Evolutionary conservation across 2,113 vertebrate species (phyloP).

Genomic region (Lycaon pictus): DNA sequence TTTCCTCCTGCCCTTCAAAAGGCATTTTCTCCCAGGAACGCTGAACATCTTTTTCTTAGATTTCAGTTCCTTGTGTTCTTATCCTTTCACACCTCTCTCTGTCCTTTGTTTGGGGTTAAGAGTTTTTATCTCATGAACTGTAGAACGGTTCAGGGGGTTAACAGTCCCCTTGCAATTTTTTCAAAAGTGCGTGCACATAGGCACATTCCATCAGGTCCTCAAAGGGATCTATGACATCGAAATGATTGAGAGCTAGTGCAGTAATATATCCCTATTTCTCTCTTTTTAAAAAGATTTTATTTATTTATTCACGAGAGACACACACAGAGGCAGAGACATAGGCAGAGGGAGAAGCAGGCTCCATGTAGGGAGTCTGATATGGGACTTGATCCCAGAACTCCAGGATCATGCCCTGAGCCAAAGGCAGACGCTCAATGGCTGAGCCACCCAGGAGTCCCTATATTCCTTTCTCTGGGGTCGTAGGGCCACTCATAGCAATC

Average conservation of each 20-base stretch:
- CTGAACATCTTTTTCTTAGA: not conserved
- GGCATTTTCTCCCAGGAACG: constrained; percentile 25
- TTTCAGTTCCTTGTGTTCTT: not conserved
- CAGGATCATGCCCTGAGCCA: too few relatives aligned
- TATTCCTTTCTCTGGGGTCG: not conserved
- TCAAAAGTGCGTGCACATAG: rapidly evolving
- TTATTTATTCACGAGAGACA: too few relatives aligned
- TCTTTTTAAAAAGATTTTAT: not conserved
- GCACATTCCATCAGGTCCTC: not conserved
- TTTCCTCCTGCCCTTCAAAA: constrained; percentile 62
- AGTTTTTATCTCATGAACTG: not conserved
- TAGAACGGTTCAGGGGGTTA: not conserved
- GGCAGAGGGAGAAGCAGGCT: too few relatives aligned
- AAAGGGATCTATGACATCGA: not conserved
- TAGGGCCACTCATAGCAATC: not conserved
- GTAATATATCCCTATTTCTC: not conserved
- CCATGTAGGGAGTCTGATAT: too few relatives aligned
- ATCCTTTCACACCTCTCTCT: not conserved
- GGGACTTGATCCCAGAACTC: too few relatives aligned
- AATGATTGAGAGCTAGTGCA: not conserved
- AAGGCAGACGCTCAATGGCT: too few relatives aligned
- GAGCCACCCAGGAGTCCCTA: too few relatives aligned
- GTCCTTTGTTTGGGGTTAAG: not conserved
- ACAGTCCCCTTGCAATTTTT: not conserved
- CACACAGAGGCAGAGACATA: too few relatives aligned